Percentiles rank a stretch among this genome's conserved stretches.
These are phyloP conservation scores for Etheostoma perlongum DNA, from an alignment of 2,797 vertebrate species.

Conservation along the genomic window DNA sequence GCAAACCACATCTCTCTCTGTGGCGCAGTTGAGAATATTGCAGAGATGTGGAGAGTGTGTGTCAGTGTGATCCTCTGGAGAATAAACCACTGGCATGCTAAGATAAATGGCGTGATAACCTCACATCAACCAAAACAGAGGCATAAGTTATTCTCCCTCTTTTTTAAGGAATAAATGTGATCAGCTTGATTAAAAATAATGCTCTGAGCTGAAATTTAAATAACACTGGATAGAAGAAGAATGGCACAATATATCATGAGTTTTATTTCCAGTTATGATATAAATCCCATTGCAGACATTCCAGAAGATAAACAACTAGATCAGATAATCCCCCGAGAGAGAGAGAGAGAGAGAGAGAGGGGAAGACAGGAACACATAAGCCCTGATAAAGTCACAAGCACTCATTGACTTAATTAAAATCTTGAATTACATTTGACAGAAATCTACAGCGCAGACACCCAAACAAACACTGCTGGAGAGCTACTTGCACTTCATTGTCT, in stretches of 20 bases:
- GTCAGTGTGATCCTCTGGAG: slow-evolving; percentile 10
- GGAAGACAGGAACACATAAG: slow-evolving; percentile 65
- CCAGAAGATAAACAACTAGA: slow-evolving; percentile 4
- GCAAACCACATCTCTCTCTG: slow-evolving; percentile 50
- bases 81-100: neutral
- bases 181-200: neutral
- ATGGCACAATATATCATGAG: neutral
- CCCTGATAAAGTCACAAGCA: slow-evolving; percentile 51
- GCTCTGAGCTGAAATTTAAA: neutral
- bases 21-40: slow-evolving; percentile 30
- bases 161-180: neutral
- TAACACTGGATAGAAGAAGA: neutral
- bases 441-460: slow-evolving; percentile 33
- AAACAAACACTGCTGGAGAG: slow-evolving; percentile 44
- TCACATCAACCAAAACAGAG: neutral
- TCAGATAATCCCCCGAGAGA: slow-evolving; percentile 15
- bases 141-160: neutral
- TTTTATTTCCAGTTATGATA: neutral
- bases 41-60: slow-evolving; percentile 1
- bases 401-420: slow-evolving; percentile 51
- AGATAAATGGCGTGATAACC: neutral
- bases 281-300: slow-evolving; percentile 7
- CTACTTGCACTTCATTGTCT: slow-evolving; percentile 22
- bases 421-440: slow-evolving; percentile 37
- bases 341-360: neutral